These are phyloP conservation scores for Pseudomyrmex cubaensis DNA, from an alignment of 1,140 invertebrate genomes.

Conservation along the genomic window DNA sequence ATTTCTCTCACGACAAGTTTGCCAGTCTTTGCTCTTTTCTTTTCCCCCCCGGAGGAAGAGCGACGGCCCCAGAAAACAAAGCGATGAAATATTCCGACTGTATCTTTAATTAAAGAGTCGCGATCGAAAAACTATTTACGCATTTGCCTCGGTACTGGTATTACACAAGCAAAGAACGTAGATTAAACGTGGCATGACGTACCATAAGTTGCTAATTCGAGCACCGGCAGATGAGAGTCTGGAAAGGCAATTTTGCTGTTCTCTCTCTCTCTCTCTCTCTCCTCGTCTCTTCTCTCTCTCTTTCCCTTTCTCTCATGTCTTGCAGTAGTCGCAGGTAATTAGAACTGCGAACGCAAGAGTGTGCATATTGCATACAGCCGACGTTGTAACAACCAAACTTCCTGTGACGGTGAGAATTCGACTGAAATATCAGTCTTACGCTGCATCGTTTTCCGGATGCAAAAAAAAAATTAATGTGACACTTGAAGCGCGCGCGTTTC, in stretches of 20 bases:
- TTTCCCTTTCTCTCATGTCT: neutral
- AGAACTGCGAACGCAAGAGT: conserved; percentile 54
- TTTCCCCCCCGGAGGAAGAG: neutral
- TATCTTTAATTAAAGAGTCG: conserved; percentile 54
- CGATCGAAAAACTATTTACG: conserved; percentile 39
- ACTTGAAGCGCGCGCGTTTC: neutral
- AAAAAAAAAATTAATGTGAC: neutral
- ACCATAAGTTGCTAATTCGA: conserved; percentile 61
- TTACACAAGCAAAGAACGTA: conserved; percentile 30
- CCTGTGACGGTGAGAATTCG: conserved; percentile 29
- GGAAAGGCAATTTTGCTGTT: conserved; percentile 51
- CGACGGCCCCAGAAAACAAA: conserved; percentile 2
- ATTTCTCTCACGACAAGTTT: conserved; percentile 49
- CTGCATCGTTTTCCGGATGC: neutral
- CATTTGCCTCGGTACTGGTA: neutral
- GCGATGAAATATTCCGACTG: conserved; percentile 23
- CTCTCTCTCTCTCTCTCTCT: neutral
- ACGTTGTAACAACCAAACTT: conserved; percentile 31
- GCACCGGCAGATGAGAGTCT: conserved; percentile 24
- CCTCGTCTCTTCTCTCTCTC: neutral
- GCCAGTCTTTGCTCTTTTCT: neutral
- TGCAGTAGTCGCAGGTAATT: conserved; percentile 53
- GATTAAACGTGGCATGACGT: conserved; percentile 47
- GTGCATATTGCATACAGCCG: conserved; percentile 33
- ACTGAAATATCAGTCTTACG: neutral